Base-by-base conservation (phyloP, 2,797 vertebrate genomes). In the Crenichthys baileyi region DNA sequence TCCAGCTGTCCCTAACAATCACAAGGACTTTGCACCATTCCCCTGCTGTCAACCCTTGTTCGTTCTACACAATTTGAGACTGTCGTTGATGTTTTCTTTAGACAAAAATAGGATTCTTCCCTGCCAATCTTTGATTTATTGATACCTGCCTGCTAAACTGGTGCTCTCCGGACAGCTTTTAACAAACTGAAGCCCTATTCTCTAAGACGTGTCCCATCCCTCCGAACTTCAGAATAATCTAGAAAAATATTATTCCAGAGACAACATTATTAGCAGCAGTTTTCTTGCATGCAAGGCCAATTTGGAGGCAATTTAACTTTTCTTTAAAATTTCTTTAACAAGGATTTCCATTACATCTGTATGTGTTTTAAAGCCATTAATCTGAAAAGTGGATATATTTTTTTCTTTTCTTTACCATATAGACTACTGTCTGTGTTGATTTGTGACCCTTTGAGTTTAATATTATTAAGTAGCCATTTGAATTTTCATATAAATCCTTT, bases 371-470 rank as follows among this genome's bases (percentile, higher is more conserved):
- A 60, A 70, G 44, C 24, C 26, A 16, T 70, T 26, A 48, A 13
- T 12, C 39, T 13, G 13, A 7, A 70, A 58, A 46, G 4, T 36
- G 2, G 65, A 46, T 70, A 1, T 41, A n/a, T 26, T 0, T 46
- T 46, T 70, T 70, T n/a, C 39, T 46, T 70, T 44, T 70, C 67
- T 70, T 70, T 46, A n/a, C n/a, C n/a, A 22, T 46, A 70, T 46
- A 8, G 67, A 70, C 22, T 2, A 46, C 24, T 36, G 31, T 53
- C 46, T 29, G 1, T 72, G 26, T 72, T 29, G 4, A 46, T 70
- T 50, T 70, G 8, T 50, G 3, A 72, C 53, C 26, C 26, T 53
- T 51, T 51, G 16, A 26, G 16, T 51, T 53, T 51, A 50, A 15
- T 53, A 15, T 2, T 16, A 26, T 15, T 16, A 22, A 70, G 13